Evolutionary conservation across 2,797 vertebrate genomes (phyloP).

Genomic region (Neosilurus mollespiculum): DNA sequence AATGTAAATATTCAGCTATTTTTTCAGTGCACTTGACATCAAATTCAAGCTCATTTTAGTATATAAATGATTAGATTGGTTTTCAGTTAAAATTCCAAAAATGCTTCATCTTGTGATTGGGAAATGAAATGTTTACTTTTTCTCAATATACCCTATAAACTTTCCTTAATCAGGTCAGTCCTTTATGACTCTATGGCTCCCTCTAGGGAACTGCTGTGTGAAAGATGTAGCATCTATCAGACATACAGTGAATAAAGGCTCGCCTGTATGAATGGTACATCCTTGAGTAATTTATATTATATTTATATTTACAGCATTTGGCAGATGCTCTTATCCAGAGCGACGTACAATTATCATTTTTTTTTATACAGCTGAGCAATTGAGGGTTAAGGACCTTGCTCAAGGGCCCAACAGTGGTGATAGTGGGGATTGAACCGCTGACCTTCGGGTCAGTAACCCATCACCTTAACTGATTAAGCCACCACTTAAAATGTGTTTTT

Average conservation of each 20-base stretch:
- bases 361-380: too few relatives aligned
- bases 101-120: not conserved
- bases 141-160: conserved; percentile 9
- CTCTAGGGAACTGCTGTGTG: conserved; percentile 38
- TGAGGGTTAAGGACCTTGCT: too few relatives aligned
- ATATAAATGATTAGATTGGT: not conserved
- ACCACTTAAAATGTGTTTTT: not conserved
- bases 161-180: conserved; percentile 23
- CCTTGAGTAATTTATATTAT: too few relatives aligned
- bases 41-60: not conserved
- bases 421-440: too few relatives aligned
- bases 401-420: too few relatives aligned
- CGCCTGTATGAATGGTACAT: not conserved
- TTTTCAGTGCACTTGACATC: not conserved
- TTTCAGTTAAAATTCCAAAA: not conserved
- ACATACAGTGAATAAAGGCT: not conserved
- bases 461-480: too few relatives aligned
- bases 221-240: not conserved
- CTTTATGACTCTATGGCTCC: conserved; percentile 38
- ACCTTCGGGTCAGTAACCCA: too few relatives aligned
- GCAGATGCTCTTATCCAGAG: too few relatives aligned
- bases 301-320: too few relatives aligned
- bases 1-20: not conserved
- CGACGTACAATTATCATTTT: too few relatives aligned
- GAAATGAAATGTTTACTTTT: not conserved